These are phyloP conservation scores for Epinotia ramella DNA, from an alignment of 2,888 invertebrate species.

Conservation along the genomic window DNA sequence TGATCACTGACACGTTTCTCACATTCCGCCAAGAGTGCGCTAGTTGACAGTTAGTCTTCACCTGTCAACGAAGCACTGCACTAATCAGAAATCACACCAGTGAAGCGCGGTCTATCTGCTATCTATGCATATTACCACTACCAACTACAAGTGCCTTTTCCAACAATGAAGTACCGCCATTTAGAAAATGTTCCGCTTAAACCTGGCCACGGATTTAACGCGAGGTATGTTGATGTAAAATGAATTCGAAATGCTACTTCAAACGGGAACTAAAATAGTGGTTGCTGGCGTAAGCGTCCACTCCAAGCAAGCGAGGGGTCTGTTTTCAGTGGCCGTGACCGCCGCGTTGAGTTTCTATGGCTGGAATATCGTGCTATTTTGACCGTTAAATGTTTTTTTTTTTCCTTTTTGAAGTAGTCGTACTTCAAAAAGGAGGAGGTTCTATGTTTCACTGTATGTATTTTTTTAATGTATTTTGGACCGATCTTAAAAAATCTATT, in stretches of 20 bases:
- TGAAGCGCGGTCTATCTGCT: background rate
- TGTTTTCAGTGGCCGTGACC: slow-evolving; percentile 26
- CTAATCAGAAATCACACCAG: background rate
- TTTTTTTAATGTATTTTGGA: too few relatives aligned
- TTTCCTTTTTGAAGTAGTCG: too few relatives aligned
- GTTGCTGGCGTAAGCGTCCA: slow-evolving; percentile 9
- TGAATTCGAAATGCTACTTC: slow-evolving; percentile 21
- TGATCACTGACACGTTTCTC: slow-evolving; percentile 7
- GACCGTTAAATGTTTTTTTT: slow-evolving; percentile 27
- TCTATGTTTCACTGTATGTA: too few relatives aligned
- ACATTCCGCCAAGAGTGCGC: background rate
- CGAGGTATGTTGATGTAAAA: slow-evolving; percentile 20
- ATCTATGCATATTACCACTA: background rate
- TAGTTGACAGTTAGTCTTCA: slow-evolving; percentile 18
- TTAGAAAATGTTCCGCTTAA: slow-evolving; percentile 8
- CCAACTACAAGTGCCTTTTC: background rate
- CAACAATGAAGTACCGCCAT: slow-evolving; percentile 16
- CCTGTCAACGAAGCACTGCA: slow-evolving; percentile 14
- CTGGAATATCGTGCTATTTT: slow-evolving; percentile 19
- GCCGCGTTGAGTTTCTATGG: slow-evolving; percentile 25
- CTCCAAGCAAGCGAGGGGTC: slow-evolving; percentile 23
- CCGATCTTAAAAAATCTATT: too few relatives aligned
- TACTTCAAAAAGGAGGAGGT: too few relatives aligned
- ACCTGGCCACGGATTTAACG: slow-evolving; percentile 15
- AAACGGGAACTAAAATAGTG: slow-evolving; percentile 24